Evolutionary conservation across 2,797 vertebrate species (phyloP).

Genomic region (Rhinatrema bivittatum): DNA sequence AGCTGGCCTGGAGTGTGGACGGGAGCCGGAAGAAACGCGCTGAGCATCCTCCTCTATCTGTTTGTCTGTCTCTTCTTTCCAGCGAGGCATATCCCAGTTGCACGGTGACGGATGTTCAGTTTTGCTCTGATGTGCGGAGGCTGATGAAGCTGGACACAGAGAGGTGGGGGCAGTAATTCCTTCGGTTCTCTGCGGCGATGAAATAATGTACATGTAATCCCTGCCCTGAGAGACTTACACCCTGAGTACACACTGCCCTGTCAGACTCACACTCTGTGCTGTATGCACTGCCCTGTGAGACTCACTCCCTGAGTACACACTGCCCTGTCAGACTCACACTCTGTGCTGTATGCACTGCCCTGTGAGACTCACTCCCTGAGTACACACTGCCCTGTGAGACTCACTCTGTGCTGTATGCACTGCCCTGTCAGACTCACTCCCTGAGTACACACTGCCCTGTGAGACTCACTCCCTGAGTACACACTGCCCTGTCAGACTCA

Average conservation of each 20-base stretch:
- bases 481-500: too few relatives aligned
- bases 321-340: background rate
- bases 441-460: too few relatives aligned
- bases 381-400: background rate
- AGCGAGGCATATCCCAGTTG: slow-evolving; percentile 96
- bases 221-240: too few relatives aligned
- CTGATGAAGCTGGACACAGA: slow-evolving; percentile 86
- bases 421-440: background rate
- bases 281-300: too few relatives aligned
- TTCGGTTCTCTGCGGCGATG: too few relatives aligned
- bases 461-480: too few relatives aligned
- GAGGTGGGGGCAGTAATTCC: too few relatives aligned
- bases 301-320: too few relatives aligned
- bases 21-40: background rate
- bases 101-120: slow-evolving; percentile 83
- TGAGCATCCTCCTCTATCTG: rapidly evolving
- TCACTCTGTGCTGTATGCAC: background rate
- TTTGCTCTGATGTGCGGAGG: slow-evolving; percentile 83
- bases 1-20: background rate
- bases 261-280: background rate
- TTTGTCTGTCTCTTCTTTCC: slow-evolving; percentile 29
- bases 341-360: too few relatives aligned
- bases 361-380: too few relatives aligned
- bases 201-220: too few relatives aligned
- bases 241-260: too few relatives aligned